Conservation (phyloP, 2,113 vertebrate species). For the Pithys albifrons region DNA sequence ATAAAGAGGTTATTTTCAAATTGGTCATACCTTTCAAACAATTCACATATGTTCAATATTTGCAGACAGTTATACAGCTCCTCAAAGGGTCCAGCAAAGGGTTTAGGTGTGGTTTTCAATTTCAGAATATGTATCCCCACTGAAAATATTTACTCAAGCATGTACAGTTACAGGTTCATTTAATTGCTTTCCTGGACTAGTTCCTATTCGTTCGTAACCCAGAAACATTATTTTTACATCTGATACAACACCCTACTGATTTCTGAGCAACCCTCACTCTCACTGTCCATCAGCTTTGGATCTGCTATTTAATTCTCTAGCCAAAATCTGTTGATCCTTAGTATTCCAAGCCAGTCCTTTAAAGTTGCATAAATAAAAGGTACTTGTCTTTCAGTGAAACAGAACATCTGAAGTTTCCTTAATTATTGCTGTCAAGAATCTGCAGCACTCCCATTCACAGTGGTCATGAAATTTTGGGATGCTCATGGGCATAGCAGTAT, state of each 20-base stretch:
- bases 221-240: neutral
- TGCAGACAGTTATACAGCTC: neutral
- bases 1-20: neutral
- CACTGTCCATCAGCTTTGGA: neutral
- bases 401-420: neutral
- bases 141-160: conserved; percentile 9
- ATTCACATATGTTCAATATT: neutral
- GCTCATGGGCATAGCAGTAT: neutral
- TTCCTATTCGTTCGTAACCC: neutral
- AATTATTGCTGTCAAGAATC: neutral
- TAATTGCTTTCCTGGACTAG: neutral
- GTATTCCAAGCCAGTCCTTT: neutral
- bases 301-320: neutral
- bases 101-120: neutral
- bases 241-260: neutral
- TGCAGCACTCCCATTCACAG: neutral
- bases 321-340: neutral
- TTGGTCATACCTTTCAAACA: neutral
- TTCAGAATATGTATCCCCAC: neutral
- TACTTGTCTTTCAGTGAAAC: neutral
- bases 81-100: neutral
- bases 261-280: neutral
- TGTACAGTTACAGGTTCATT: neutral
- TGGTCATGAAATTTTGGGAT: neutral
- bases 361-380: neutral